Evolutionary conservation across 2,888 invertebrate genomes (phyloP), one percentile per base, ranked within the genome.

Genomic region (Drosophila flavopinicola): DNA sequence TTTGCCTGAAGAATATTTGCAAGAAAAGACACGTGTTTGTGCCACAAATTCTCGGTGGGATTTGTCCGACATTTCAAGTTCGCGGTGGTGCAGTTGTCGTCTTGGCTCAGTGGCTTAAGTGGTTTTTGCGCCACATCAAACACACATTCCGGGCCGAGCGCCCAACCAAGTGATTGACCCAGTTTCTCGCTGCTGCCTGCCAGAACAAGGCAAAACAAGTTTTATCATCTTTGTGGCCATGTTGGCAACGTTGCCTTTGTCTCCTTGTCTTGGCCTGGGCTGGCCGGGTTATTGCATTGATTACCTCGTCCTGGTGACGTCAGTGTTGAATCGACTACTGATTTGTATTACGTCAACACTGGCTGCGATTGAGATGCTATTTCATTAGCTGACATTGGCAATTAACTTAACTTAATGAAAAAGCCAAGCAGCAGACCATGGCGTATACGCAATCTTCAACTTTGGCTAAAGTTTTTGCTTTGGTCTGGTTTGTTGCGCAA

Each of bases 151-250:
- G 32, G 29, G 38, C 25, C 17, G 47, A 37, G 42, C 37, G 32
- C 17, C 41, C 45, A 52, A 53, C 53, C 45, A 53, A 69, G 64
- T 66, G 76, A 75, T 70, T 83, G 86, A 80, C 79, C 84, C 67
- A 80, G 84, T 69, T 85, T 78, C 60, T 37, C 20, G 32, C 37
- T 32, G 63, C 33, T 51, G 32, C 13, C 37, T 35, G 15, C 5
- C 17, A 38, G 20, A 25, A 56, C 37, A 44, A 53, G 13, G 17
- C 37, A 5, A 13, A 41, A 10, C 15, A 51, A 47, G 29, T 45
- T 63, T 35, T 52, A 52, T 69, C 56, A 74, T 59, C 64, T 41
- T 41, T 37, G 33, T 45, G 59, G 63, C 44, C 37, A 45, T 54
- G 48, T 56, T 54, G 20, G 2, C 20, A n/a, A 61, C 60, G 48